These are phyloP conservation scores for Lissocephala sabroskyi DNA, from an alignment of 2,888 invertebrate genomes.

Conservation along the genomic window DNA sequence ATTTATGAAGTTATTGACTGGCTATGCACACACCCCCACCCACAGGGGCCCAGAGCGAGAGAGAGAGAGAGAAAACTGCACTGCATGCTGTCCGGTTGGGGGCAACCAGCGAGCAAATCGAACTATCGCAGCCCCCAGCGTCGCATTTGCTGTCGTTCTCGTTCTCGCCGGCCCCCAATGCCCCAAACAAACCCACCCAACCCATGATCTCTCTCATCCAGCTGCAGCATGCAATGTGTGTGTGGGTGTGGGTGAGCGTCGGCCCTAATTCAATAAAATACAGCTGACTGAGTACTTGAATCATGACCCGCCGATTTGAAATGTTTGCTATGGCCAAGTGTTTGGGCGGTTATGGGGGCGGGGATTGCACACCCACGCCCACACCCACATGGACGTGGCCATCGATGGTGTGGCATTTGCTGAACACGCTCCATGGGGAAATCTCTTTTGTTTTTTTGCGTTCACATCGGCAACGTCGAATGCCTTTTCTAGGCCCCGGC, in stretches of 20 bases:
- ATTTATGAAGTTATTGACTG: slow-evolving; percentile 58
- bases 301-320: slow-evolving; percentile 60
- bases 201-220: too few species aligned
- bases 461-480: too few species aligned
- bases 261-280: slow-evolving; percentile 58
- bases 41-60: too few species aligned
- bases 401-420: slow-evolving; percentile 30
- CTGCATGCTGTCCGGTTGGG: slow-evolving; percentile 1
- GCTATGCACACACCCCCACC: too few species aligned
- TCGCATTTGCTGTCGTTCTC: slow-evolving; percentile 34
- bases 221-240: too few species aligned
- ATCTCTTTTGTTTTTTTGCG: slow-evolving; percentile 52
- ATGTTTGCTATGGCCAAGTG: slow-evolving; percentile 39
- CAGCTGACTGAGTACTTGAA: slow-evolving; percentile 63
- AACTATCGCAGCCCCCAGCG: slow-evolving; percentile 33
- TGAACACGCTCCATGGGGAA: slow-evolving; percentile 51
- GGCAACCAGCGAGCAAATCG: slow-evolving; percentile 6
- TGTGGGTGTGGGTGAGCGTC: too few species aligned
- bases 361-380: neutral
- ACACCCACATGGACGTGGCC: neutral
- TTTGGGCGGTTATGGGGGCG: neutral
- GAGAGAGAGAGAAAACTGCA: too few species aligned
- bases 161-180: neutral
- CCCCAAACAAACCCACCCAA: neutral
- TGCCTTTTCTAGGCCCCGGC: too few species aligned